These are phyloP conservation scores for Mimumesa dahlbomi DNA, from an alignment of 2,888 invertebrate species.

Conservation along the genomic window DNA sequence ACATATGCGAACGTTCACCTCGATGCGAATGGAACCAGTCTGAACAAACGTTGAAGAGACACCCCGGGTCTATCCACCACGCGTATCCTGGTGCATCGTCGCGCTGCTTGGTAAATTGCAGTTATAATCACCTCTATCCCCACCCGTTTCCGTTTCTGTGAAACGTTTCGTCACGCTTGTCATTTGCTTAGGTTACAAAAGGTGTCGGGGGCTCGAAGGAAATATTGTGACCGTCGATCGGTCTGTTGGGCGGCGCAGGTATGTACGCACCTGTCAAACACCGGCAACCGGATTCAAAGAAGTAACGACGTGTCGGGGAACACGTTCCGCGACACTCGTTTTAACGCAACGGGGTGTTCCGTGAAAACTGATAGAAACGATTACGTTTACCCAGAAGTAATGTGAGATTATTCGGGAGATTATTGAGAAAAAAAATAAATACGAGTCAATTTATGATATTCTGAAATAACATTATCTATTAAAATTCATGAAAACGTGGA, in stretches of 20 bases:
- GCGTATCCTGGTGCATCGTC: constrained; percentile 23
- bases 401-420: too few relatives aligned
- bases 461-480: too few relatives aligned
- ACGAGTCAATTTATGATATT: too few relatives aligned
- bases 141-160: constrained; percentile 19
- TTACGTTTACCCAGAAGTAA: too few relatives aligned
- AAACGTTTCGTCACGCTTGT: constrained; percentile 55
- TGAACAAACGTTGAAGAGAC: constrained; percentile 32
- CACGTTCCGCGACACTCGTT: too few relatives aligned
- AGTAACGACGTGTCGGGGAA: constrained; percentile 1
- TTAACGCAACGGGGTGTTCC: too few relatives aligned
- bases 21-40: constrained; percentile 20
- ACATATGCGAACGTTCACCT: constrained; percentile 29
- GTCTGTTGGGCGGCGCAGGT: constrained; percentile 24
- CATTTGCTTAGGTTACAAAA: constrained; percentile 35
- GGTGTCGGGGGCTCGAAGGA: constrained; percentile 35
- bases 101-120: constrained; percentile 22
- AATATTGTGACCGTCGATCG: constrained; percentile 45
- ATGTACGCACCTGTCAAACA: constrained; percentile 33
- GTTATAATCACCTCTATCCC: constrained; percentile 39
- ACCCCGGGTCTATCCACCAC: constrained; percentile 28
- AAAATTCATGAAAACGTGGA: too few relatives aligned
- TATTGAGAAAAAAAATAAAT: too few relatives aligned
- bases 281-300: background rate
- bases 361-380: too few relatives aligned